phyloP scores from a whole-genome alignment of 2,888 invertebrate genomes.

The Hyposoter didymator region DNA sequence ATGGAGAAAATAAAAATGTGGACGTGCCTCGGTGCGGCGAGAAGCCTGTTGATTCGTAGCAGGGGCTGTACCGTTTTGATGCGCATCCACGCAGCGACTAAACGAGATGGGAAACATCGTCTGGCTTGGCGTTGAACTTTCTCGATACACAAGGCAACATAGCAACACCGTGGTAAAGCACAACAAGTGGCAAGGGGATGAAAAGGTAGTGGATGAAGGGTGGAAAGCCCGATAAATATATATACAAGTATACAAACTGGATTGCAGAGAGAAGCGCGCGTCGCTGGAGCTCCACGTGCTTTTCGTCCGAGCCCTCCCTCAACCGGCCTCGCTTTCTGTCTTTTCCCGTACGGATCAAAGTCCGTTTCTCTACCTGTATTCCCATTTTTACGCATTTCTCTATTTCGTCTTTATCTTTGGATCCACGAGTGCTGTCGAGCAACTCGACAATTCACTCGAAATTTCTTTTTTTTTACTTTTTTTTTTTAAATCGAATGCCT shows the following conservation, averaged over 20 bases:
- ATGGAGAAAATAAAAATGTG: constrained; percentile 19
- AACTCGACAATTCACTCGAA: not conserved
- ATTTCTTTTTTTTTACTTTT: not conserved
- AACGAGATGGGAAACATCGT: constrained; percentile 81
- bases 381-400: constrained; percentile 46
- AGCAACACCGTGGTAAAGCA: constrained; percentile 83
- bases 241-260: constrained; percentile 67
- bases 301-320: constrained; percentile 73
- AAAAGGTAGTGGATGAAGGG: constrained; percentile 74
- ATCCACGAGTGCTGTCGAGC: constrained; percentile 59
- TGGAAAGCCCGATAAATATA: constrained; percentile 81
- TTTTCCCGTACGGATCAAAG: constrained; percentile 9
- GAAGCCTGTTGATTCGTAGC: constrained; percentile 81
- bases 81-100: constrained; percentile 66
- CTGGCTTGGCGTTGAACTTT: constrained; percentile 84
- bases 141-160: constrained; percentile 84
- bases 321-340: constrained; percentile 54
- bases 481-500: too few species aligned
- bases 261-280: constrained; percentile 79
- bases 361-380: constrained; percentile 49
- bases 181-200: constrained; percentile 83
- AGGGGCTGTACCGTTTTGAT: constrained; percentile 71
- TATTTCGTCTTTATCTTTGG: constrained; percentile 61
- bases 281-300: constrained; percentile 81
- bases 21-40: constrained; percentile 49